Percentiles rank a stretch among this genome's conserved stretches.
Conservation (phyloP, 2,113 vertebrate genomes). For the Prunella himalayana region DNA sequence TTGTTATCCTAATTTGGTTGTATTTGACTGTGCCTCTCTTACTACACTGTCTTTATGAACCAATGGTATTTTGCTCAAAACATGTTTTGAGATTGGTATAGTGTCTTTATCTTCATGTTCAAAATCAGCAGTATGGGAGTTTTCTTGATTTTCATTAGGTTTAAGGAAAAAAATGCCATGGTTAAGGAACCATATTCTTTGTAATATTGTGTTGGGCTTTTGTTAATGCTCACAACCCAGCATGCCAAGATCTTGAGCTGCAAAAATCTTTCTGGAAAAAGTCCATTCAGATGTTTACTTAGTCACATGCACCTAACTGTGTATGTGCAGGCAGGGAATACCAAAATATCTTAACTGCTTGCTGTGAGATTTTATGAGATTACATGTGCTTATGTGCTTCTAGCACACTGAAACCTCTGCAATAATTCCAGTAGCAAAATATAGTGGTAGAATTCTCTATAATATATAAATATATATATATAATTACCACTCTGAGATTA, state of each 20-base stretch:
- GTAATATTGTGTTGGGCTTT: background rate
- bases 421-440: background rate
- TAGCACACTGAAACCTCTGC: background rate
- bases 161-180: background rate
- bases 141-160: background rate
- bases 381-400: background rate
- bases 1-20: background rate
- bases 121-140: background rate
- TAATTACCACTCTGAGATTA: background rate
- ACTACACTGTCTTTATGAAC: background rate
- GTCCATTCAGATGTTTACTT: background rate
- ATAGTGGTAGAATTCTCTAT: background rate
- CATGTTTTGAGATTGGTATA: background rate
- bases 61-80: background rate
- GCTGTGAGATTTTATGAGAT: background rate
- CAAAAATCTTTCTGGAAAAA: background rate
- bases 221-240: background rate
- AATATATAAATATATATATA: background rate
- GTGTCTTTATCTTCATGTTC: background rate
- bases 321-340: background rate
- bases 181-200: background rate
- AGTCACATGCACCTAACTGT: background rate
- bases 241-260: background rate
- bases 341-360: background rate
- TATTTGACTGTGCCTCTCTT: background rate